Conservation (phyloP, 2,888 invertebrate species). For the Urechis unicinctus region DNA sequence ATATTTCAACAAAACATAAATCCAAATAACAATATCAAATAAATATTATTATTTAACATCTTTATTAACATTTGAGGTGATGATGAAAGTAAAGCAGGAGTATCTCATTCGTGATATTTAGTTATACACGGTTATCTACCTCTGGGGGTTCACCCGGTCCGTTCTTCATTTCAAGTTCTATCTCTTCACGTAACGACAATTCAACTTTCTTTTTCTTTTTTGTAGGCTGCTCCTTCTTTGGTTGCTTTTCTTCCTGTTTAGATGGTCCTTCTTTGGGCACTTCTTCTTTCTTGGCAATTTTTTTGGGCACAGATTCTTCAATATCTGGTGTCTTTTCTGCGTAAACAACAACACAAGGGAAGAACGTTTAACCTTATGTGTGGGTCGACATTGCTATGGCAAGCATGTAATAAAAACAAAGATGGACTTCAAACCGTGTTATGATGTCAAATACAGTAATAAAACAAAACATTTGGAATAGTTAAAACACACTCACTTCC, state of each 20-base stretch:
- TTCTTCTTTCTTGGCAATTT: neutral
- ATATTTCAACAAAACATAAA: neutral
- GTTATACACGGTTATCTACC: constrained; percentile 5
- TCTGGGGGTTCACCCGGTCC: constrained; percentile 26
- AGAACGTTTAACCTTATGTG: too few relatives aligned
- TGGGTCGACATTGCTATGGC: too few relatives aligned
- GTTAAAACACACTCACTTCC: too few relatives aligned
- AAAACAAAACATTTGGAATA: too few relatives aligned
- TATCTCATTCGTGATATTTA: neutral
- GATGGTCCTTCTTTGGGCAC: neutral
- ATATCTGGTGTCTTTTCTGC: neutral
- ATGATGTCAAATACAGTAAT: too few relatives aligned
- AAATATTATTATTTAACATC: too few relatives aligned
- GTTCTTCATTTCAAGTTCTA: constrained; percentile 33
- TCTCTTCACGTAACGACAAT: constrained; percentile 39
- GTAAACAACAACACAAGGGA: neutral
- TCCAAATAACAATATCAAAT: neutral
- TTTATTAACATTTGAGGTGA: neutral
- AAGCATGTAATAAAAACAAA: too few relatives aligned
- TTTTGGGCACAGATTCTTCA: constrained; percentile 1
- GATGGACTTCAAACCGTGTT: too few relatives aligned
- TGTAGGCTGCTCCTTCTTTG: constrained; percentile 16
- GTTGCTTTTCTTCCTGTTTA: constrained; percentile 5
- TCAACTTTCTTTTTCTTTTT: constrained; percentile 37
- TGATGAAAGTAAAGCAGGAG: neutral